Evolutionary conservation across 2,888 invertebrate species (phyloP).

Genomic region (Lasioglossum vierecki): DNA sequence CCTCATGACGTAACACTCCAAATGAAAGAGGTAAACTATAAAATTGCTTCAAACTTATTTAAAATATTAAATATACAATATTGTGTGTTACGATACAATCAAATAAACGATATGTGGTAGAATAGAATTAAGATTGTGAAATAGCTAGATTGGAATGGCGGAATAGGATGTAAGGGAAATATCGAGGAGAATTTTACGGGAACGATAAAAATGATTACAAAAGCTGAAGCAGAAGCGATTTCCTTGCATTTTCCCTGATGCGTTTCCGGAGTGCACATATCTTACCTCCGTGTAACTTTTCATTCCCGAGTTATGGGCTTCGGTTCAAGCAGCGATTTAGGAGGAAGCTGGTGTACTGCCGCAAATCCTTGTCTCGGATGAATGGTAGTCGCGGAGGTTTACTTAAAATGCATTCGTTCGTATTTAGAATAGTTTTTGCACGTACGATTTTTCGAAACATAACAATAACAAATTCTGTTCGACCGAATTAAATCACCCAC

Average conservation of each 20-base stretch:
- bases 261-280: constrained; percentile 9
- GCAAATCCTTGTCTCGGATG: constrained; percentile 16
- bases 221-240: constrained; percentile 4
- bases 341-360: constrained; percentile 7
- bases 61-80: too few species aligned
- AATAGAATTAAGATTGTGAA: background rate
- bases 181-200: background rate
- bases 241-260: constrained; percentile 12
- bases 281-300: constrained; percentile 17
- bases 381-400: constrained; percentile 6
- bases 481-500: background rate
- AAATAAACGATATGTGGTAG: background rate
- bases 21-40: background rate
- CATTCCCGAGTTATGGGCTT: constrained; percentile 31
- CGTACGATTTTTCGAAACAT: background rate
- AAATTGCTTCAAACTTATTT: too few species aligned
- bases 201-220: constrained; percentile 5
- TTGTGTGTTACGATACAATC: background rate
- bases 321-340: constrained; percentile 21
- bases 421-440: background rate
- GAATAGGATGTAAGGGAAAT: background rate
- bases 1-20: background rate
- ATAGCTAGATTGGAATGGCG: background rate
- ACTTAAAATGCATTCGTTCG: constrained; percentile 9
- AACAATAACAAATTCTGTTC: background rate